phyloP scores from a whole-genome alignment of 2,797 vertebrate species.

The Sebastes dallii region DNA sequence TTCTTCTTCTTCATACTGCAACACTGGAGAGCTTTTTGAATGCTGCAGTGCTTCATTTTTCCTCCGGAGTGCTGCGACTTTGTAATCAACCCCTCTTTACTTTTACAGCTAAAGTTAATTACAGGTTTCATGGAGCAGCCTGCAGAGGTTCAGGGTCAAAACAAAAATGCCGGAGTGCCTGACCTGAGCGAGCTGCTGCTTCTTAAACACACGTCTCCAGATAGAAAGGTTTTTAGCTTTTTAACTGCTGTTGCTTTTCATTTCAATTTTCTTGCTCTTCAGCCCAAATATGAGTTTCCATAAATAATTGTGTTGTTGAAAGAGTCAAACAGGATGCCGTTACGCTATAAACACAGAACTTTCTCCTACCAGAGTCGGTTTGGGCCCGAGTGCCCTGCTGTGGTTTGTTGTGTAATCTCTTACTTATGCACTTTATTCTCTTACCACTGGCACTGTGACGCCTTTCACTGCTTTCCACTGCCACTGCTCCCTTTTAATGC shows the following conservation, averaged over 20 bases:
- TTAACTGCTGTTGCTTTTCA: conserved; percentile 45
- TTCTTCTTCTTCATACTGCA: neutral
- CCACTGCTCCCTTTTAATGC: conserved; percentile 45
- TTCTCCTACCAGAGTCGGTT: conserved; percentile 82
- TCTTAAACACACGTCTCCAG: conserved; percentile 9
- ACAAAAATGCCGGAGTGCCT: conserved; percentile 56
- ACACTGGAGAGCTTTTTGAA: conserved; percentile 17
- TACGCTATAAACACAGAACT: conserved; percentile 61
- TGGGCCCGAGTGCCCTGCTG: conserved; percentile 87
- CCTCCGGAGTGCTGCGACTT: conserved; percentile 51
- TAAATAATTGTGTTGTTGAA: conserved; percentile 83
- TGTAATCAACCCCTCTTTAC: conserved; percentile 67
- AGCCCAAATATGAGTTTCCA: conserved; percentile 76
- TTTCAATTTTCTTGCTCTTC: conserved; percentile 34
- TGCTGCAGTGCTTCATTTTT: conserved; percentile 38
- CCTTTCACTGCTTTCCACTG: conserved; percentile 75
- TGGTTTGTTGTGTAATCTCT: conserved; percentile 93
- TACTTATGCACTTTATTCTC: conserved; percentile 89
- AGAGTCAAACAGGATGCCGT: conserved; percentile 75
- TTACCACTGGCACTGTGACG: conserved; percentile 85
- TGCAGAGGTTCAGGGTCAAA: conserved; percentile 69
- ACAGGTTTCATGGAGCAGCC: conserved; percentile 67
- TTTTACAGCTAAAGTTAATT: conserved; percentile 73
- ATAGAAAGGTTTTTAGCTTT: conserved; percentile 12
- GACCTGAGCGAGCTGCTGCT: conserved; percentile 25